Evolutionary conservation across 1,140 invertebrate species (phyloP).

Genomic region (Drosophila lacteicornis): DNA sequence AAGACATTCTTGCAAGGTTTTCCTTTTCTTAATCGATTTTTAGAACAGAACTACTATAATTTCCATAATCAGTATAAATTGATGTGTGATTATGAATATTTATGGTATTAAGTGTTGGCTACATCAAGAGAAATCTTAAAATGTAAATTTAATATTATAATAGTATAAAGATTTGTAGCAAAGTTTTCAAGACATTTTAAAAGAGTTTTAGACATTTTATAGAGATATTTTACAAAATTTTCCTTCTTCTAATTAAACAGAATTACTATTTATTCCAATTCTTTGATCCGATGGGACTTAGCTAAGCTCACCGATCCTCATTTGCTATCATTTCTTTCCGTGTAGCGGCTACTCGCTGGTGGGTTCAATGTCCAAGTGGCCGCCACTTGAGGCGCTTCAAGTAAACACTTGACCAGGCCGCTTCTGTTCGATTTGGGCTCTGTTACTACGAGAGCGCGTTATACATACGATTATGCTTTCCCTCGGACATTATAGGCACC

Average conservation of each 20-base stretch:
- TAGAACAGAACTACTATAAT: background rate
- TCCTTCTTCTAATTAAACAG: background rate
- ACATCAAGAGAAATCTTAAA: too few relatives aligned
- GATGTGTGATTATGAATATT: too few relatives aligned
- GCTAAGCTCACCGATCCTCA: background rate
- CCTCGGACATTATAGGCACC: background rate
- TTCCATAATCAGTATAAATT: too few relatives aligned
- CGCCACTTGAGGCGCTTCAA: slow-evolving; percentile 50
- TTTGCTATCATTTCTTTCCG: background rate
- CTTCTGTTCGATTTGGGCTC: slow-evolving; percentile 31
- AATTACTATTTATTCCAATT: background rate
- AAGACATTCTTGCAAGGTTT: background rate
- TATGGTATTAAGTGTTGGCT: too few relatives aligned
- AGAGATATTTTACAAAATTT: too few relatives aligned
- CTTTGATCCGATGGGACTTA: background rate
- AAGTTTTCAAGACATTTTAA: too few relatives aligned
- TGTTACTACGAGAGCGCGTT: slow-evolving; percentile 26
- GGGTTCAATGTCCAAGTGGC: slow-evolving; percentile 72
- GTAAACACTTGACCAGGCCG: slow-evolving; percentile 57
- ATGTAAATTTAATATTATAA: too few relatives aligned
- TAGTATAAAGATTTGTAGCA: too few relatives aligned
- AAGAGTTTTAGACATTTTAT: too few relatives aligned
- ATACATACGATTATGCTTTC: slow-evolving; percentile 30
- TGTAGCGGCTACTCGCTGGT: background rate
- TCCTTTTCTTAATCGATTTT: background rate